Conservation (phyloP, 2,113 vertebrate genomes). For the Hyperopisus bebe region DNA sequence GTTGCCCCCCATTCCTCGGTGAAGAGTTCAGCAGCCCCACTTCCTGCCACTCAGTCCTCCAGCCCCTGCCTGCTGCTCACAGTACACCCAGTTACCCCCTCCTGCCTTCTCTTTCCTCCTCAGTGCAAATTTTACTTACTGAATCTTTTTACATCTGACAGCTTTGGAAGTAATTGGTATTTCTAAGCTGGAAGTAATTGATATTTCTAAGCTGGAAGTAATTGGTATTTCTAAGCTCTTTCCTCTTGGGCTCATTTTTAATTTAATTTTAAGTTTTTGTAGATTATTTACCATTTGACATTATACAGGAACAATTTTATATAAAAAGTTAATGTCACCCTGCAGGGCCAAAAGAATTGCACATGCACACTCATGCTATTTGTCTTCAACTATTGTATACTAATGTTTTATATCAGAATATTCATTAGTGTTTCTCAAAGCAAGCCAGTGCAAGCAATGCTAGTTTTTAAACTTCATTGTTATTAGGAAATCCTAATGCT, state of each 20-base stretch:
- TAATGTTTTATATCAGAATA: neutral
- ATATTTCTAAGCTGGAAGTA: neutral
- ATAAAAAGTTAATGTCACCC: neutral
- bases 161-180: neutral
- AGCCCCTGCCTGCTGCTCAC: neutral
- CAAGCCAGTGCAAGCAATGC: neutral
- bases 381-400: neutral
- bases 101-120: neutral
- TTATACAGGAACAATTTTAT: neutral
- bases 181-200: neutral
- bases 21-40: constrained; percentile 52
- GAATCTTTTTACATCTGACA: neutral
- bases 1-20: constrained; percentile 84
- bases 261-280: neutral
- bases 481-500: neutral
- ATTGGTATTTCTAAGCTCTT: neutral
- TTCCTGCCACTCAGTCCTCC: neutral
- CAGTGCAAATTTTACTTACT: neutral
- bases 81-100: neutral
- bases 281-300: neutral
- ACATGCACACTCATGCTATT: neutral
- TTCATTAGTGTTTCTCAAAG: neutral
- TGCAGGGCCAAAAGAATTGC: neutral
- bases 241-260: neutral
- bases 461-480: neutral